Evolutionary conservation across 2,113 vertebrate species (phyloP), one percentile per base, ranked within the genome.

Genomic region (Seriola aureovittata): DNA sequence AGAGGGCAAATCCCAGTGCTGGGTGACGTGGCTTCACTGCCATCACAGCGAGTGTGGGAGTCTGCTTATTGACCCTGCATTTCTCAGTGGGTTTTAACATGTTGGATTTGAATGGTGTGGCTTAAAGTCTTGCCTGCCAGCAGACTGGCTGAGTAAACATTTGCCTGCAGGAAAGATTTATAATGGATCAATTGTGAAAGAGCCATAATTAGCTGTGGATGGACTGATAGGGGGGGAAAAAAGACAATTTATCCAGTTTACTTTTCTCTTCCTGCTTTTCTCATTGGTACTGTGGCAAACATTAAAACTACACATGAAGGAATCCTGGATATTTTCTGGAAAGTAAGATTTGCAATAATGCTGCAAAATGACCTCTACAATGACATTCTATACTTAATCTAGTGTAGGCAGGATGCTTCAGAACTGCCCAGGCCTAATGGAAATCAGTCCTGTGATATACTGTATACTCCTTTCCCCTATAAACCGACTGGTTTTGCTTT

Each of bases 71-170:
- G 88, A 92, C 85, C 88, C 66, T 25, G 29, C 59, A 36, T 58
- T 54, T 81, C 85, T 89, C 85, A 60, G 60, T 2, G 77, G 84
- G 68, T 60, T 82, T 82, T 40, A 73, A 44, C 75, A 64, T 75
- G 90, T 87, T 87, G 71, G 79, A 75, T 86, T 75, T 84, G 55
- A 92, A 79, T 10, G 38, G 54, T 54, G 69, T 65, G 85, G 84
- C 54, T 88, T 88, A 72, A 72, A 68, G 52, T 71, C 57, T 70
- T 0, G 5, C 32, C 90, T 68, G 71, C 79, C 73, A 75, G 40
- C 66, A 55, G 85, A 71, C 62, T 67, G 71, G 55, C 73, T 77
- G 71, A 75, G 65, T 71, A 82, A 86, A 88, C 68, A 40, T 71
- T 55, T 63, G 59, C 82, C 46, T 48, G 14, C 11, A 21, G 67